These are phyloP conservation scores for Erebia aethiops DNA, from an alignment of 2,888 invertebrate genomes.

Conservation along the genomic window DNA sequence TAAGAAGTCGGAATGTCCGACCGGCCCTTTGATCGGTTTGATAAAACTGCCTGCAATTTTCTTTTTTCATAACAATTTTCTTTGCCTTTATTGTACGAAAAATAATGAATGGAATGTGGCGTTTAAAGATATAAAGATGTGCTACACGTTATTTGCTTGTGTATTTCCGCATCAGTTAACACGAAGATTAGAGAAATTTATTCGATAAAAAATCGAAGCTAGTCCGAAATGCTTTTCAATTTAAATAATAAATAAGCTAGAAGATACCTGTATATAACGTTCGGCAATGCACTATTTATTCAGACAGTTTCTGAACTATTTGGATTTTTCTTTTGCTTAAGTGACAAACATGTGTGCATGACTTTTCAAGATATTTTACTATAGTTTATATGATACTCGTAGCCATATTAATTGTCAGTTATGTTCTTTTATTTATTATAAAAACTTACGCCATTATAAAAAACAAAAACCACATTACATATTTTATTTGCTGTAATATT, in stretches of 20 bases:
- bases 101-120: slow-evolving; percentile 44
- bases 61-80: slow-evolving; percentile 63
- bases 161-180: slow-evolving; percentile 26
- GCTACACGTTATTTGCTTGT: slow-evolving; percentile 27
- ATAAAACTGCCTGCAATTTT: slow-evolving; percentile 77
- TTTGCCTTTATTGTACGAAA: slow-evolving; percentile 68
- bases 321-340: too few species aligned
- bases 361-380: too few species aligned
- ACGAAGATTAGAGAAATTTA: slow-evolving; percentile 27
- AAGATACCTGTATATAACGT: neutral
- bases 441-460: too few species aligned
- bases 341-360: too few species aligned
- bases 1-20: slow-evolving; percentile 81
- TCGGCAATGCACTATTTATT: slow-evolving; percentile 2
- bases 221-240: slow-evolving; percentile 13
- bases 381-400: too few species aligned
- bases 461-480: too few species aligned
- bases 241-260: slow-evolving; percentile 3
- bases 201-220: slow-evolving; percentile 19
- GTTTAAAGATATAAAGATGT: slow-evolving; percentile 42
- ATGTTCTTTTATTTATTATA: too few species aligned
- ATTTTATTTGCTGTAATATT: too few species aligned
- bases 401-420: too few species aligned
- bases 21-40: slow-evolving; percentile 81
- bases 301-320: too few species aligned